These are phyloP conservation scores for Seriola aureovittata DNA, from an alignment of 2,113 vertebrate genomes.

Conservation along the genomic window DNA sequence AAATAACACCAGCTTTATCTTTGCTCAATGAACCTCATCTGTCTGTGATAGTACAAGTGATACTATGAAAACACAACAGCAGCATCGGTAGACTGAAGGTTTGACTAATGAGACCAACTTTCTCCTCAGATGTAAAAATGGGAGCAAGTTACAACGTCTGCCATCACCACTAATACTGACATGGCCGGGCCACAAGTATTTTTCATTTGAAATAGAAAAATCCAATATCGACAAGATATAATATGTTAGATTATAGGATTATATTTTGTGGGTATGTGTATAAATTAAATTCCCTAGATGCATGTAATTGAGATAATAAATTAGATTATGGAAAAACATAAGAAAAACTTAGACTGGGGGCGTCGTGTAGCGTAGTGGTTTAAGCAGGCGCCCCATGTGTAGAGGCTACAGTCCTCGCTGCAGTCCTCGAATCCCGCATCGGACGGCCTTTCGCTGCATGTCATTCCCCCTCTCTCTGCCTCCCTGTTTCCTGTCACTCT, in stretches of 20 bases:
- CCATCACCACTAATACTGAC: constrained; percentile 52
- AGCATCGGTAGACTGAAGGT: constrained; percentile 55
- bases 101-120: constrained; percentile 76
- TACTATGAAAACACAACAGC: constrained; percentile 74
- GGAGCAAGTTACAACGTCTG: constrained; percentile 57
- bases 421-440: too few relatives aligned
- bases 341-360: neutral
- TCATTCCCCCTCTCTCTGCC: too few relatives aligned
- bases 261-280: neutral
- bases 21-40: constrained; percentile 70
- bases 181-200: constrained; percentile 3
- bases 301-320: neutral
- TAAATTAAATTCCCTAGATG: neutral
- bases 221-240: neutral
- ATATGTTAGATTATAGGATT: neutral
- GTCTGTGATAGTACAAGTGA: constrained; percentile 72
- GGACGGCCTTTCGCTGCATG: too few relatives aligned
- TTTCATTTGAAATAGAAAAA: constrained; percentile 15
- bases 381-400: too few relatives aligned
- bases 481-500: too few relatives aligned
- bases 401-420: too few relatives aligned
- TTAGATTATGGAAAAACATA: neutral
- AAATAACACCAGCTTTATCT: constrained; percentile 77
- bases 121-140: constrained; percentile 59
- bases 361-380: too few relatives aligned